Evolutionary conservation across 2,888 invertebrate genomes (phyloP).

Genomic region (Hypsopygia costalis): DNA sequence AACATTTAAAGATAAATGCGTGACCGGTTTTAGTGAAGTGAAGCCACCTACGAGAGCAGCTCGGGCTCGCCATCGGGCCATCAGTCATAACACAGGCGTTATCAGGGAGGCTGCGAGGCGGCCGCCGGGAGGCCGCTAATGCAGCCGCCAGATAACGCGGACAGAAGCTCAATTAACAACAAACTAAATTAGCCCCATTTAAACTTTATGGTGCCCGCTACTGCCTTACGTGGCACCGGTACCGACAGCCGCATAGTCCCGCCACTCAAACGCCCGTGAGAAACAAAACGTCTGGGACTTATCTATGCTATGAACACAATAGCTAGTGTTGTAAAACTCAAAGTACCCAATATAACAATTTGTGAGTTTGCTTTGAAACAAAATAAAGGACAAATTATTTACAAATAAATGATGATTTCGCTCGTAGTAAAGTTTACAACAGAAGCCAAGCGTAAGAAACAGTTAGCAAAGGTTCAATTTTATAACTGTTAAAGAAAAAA

Average conservation of each 20-base stretch:
- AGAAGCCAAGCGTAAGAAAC: no score
- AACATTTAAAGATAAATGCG: no score
- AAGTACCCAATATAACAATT: no score
- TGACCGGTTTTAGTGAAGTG: neutral
- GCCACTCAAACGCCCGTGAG: conserved; percentile 1
- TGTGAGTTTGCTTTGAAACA: no score
- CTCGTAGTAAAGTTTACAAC: no score
- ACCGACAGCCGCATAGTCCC: conserved; percentile 36
- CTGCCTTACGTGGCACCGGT: conserved; percentile 68
- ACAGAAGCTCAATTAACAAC: conserved; percentile 76
- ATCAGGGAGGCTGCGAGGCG: conserved; percentile 37
- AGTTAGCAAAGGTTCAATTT: no score
- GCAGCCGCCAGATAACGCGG: conserved; percentile 64
- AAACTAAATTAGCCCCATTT: conserved; percentile 78
- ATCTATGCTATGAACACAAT: neutral
- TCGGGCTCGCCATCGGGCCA: conserved; percentile 20
- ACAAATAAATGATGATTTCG: no score
- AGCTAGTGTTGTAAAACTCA: neutral
- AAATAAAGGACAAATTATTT: no score
- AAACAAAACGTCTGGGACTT: neutral
- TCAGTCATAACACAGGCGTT: conserved; percentile 61
- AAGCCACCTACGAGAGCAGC: conserved; percentile 6
- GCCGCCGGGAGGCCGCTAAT: conserved; percentile 53
- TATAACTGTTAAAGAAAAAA: no score
- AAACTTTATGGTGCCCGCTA: conserved; percentile 77